Conservation (phyloP, 2,113 vertebrate genomes). For the Leucopsar rothschildi region DNA sequence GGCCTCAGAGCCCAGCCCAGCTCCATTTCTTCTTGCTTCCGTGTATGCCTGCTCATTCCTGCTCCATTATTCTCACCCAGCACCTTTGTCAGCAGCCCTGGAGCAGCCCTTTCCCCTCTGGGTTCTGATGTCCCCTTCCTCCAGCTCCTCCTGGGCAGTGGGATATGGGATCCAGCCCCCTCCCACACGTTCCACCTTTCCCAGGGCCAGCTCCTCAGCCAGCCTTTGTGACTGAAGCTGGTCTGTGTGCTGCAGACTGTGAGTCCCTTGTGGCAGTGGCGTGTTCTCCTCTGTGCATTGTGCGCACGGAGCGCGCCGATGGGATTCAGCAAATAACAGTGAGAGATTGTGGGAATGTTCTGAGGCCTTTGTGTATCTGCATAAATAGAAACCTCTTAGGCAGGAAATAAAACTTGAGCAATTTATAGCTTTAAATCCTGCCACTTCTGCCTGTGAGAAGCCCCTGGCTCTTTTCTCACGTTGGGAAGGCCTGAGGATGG, state of each 20-base stretch:
- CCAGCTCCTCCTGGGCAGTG: neutral
- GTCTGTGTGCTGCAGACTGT: slow-evolving; percentile 57
- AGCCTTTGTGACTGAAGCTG: slow-evolving; percentile 52
- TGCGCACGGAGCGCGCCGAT: neutral
- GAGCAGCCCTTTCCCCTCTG: neutral
- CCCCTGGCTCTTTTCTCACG: slow-evolving; percentile 47
- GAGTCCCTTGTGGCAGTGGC: slow-evolving; percentile 54
- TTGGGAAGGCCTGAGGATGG: slow-evolving; percentile 14
- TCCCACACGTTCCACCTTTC: slow-evolving; percentile 56
- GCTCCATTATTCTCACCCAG: neutral
- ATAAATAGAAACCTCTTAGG: slow-evolving; percentile 64
- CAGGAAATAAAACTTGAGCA: slow-evolving; percentile 59
- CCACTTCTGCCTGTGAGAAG: slow-evolving; percentile 52
- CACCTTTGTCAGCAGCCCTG: neutral
- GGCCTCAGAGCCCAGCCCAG: neutral
- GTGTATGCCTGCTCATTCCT: neutral
- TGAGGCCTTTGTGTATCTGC: slow-evolving; percentile 54
- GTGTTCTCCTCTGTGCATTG: slow-evolving; percentile 61
- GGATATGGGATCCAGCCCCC: neutral
- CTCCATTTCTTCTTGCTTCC: neutral
- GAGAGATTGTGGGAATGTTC: slow-evolving; percentile 60
- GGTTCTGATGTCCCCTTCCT: neutral
- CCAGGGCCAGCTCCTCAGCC: slow-evolving; percentile 54
- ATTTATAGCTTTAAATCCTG: slow-evolving; percentile 59
- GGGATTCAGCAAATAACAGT: slow-evolving; percentile 56